Conservation (phyloP, 2,888 invertebrate genomes). For the Siphonodentalium dalli region DNA sequence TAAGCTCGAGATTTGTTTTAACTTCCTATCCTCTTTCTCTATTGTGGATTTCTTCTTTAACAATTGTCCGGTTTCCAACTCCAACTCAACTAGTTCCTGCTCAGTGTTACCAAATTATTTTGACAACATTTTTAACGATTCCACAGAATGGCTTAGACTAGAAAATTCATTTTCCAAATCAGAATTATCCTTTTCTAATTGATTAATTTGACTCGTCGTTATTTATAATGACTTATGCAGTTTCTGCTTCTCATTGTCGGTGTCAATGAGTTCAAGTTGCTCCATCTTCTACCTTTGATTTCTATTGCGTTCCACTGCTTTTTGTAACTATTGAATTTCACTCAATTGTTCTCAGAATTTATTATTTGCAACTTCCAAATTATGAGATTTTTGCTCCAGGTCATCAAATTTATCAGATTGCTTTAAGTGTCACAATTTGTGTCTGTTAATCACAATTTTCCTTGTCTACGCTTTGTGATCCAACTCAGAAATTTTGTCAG, state of each 20-base stretch:
- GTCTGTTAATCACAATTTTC: constrained; percentile 62
- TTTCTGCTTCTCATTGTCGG: constrained; percentile 64
- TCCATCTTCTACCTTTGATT: constrained; percentile 59
- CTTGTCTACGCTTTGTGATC: constrained; percentile 61
- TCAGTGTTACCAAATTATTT: constrained; percentile 58
- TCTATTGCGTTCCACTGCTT: constrained; percentile 46
- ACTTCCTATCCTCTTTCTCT: constrained; percentile 80
- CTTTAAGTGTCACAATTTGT: constrained; percentile 57
- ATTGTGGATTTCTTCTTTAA: constrained; percentile 81
- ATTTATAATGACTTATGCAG: constrained; percentile 58
- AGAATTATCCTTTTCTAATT: constrained; percentile 59
- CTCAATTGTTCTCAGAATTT: constrained; percentile 52
- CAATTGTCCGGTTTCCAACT: constrained; percentile 75
- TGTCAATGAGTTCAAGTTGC: constrained; percentile 61
- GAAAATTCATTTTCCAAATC: constrained; percentile 62
- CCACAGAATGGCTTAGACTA: constrained; percentile 59
- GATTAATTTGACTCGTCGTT: constrained; percentile 52
- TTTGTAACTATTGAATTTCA: constrained; percentile 51
- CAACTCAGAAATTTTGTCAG: constrained; percentile 55
- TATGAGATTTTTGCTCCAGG: constrained; percentile 59
- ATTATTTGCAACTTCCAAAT: constrained; percentile 59
- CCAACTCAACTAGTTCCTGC: constrained; percentile 76
- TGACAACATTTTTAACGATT: constrained; percentile 60
- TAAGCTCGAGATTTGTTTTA: too few relatives aligned
- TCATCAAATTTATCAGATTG: constrained; percentile 62